Percentiles rank a stretch among this genome's conserved stretches.
Evolutionary conservation across 2,888 invertebrate species (phyloP).

Genomic region (Endotricha flammealis): DNA sequence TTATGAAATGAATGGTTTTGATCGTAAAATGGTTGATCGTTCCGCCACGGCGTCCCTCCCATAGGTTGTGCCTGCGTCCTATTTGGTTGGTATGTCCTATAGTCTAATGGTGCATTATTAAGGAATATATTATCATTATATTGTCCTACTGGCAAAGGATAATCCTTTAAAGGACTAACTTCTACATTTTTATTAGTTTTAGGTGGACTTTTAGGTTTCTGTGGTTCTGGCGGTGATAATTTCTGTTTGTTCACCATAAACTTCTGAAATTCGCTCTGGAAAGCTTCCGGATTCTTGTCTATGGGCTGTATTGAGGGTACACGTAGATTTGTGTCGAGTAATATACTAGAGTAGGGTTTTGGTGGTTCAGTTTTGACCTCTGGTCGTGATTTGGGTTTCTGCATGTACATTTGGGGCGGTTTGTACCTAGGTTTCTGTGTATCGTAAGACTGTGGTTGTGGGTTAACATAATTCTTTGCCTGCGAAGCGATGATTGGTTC

Average conservation of each 20-base stretch:
- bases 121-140: conserved; percentile 65
- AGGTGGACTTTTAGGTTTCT: conserved; percentile 15
- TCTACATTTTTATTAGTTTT: conserved; percentile 25
- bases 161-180: conserved; percentile 22
- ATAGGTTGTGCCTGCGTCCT: no score
- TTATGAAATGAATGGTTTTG: conserved; percentile 28
- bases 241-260: conserved; percentile 41
- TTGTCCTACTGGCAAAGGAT: conserved; percentile 52
- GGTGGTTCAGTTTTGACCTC: conserved; percentile 3
- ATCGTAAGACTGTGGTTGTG: conserved; percentile 4
- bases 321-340: conserved; percentile 31
- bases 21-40: conserved; percentile 30
- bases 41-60: conserved; percentile 42
- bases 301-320: conserved; percentile 47
- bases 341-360: conserved; percentile 23
- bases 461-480: conserved; percentile 22
- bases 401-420: no score
- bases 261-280: conserved; percentile 61
- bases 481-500: conserved; percentile 42
- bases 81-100: conserved; percentile 31
- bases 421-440: no score
- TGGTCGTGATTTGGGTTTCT: conserved; percentile 13
- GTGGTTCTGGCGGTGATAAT: not conserved
- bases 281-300: conserved; percentile 63
- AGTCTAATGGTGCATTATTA: conserved; percentile 45